Evolutionary conservation across 2,113 vertebrate genomes (phyloP), one percentile per base, ranked within the genome.

Genomic region (Paramisgurnus dabryanus): DNA sequence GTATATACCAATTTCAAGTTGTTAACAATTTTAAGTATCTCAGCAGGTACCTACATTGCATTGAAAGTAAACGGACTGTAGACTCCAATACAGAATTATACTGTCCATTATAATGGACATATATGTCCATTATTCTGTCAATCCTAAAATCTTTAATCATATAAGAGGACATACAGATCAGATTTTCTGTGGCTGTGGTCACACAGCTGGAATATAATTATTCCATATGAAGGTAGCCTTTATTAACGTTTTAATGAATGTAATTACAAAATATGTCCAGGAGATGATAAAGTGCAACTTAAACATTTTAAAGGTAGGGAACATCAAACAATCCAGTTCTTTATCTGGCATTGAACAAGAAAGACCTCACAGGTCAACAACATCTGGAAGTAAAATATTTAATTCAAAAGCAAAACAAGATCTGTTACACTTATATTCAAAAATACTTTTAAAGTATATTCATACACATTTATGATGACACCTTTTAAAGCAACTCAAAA

Each of bases 321-420:
- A 72, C 57, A 72, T 15, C 50, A 72, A 67, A 68, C 22, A 57
- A 61, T 17, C 22, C 75, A 50, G 64, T 50, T 77, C 47, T 58
- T 72, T 47, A 40, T 67, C 72, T 55, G 73, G 50, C 83, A 84
- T 57, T 78, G 83, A 68, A 84, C 74, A 68, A 77, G 60, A 61
- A 71, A 71, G 67, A 77, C 67, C 79, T 73, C 47, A 60, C 13
- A 76, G 73, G 80, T 67, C 60, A 53, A 64, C 45, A 76, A n/a
- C 75, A 63, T 63, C 53, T n/a, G 78, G 67, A 83, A 61, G 27
- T 67, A 55, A 22, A 60, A 60, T 43, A 22, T 22, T 39, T 47
- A 49, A 71, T 18, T 7, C 17, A 58, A 18, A 58, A 58, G n/a
- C 70, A 60, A 73, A 45, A 43, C 70, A 18, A 73, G 41, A 73